Evolutionary conservation across 1,140 invertebrate genomes (phyloP), one percentile per base, ranked within the genome.

Genomic region (Palaemon carinicauda): DNA sequence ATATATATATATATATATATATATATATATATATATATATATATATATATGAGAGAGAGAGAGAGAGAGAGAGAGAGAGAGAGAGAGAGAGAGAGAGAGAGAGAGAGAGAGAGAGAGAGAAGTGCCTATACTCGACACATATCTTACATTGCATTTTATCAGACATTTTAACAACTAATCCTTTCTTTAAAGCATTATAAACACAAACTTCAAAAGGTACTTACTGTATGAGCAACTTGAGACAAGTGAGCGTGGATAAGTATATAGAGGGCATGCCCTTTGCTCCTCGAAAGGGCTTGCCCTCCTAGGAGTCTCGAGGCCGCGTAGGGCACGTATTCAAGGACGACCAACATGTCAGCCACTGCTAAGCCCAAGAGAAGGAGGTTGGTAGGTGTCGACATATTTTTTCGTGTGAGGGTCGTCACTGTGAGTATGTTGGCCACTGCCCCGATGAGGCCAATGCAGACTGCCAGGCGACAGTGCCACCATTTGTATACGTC

Each of bases 341-440:
- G 91, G 96, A 98, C 98, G 0, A 98, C 96, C 1, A 98, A 92
- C 60, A 98, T 93, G 91, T 99, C 97, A 1, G 96, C 96, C 0
- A 98, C 94, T 0, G 98, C 97, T 15, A 98, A 92, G 9, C 96
- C 97, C 0, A 96, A 97, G 1, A 95, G 93, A 90, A 97, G 97
- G 65, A 95, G 94, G 91, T 99, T 99, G 5, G 97, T 98, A 0
- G 97, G 96, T 1, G 97, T 96, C 60, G 93, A 92, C 97, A 98
- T 98, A 90, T 97, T 96, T 7, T 95, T 92, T 7, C 97, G 94
- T 0, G 97, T 97, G n/a, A 99, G 92, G 3, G 99, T 97, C 17
- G 95, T 95, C 50, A 99, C 97, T 91, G 98, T 99, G 74, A 99
- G 93, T 1, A 96, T 93, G 91, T 99, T 99, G 71, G 97, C 96